Evolutionary conservation across 2,113 vertebrate species (phyloP).

Genomic region (Hydrochoerus hydrochaeris): DNA sequence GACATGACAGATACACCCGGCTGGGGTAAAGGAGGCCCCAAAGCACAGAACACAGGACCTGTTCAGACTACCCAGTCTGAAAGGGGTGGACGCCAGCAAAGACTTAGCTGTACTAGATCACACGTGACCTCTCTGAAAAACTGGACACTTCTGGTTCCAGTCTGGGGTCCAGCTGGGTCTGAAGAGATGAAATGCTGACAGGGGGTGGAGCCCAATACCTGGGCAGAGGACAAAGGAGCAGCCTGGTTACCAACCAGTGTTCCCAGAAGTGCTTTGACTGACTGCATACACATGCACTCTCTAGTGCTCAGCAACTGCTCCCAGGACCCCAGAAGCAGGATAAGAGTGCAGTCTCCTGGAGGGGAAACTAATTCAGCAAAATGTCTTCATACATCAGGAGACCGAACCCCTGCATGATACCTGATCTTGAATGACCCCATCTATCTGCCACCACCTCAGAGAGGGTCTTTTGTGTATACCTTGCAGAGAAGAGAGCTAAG

Average conservation of each 20-base stretch:
- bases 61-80: background rate
- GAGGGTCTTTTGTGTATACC: background rate
- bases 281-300: no score
- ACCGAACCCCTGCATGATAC: background rate
- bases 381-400: background rate
- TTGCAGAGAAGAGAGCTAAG: background rate
- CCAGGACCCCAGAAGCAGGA: background rate
- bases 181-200: background rate
- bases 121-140: background rate
- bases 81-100: background rate
- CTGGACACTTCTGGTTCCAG: background rate
- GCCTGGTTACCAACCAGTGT: background rate
- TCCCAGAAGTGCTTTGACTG: background rate
- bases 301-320: background rate
- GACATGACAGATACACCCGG: background rate
- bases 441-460: background rate
- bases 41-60: background rate
- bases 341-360: background rate
- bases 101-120: background rate
- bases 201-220: background rate
- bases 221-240: background rate
- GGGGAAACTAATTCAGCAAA: background rate
- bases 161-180: background rate
- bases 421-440: background rate
- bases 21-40: accelerated